phyloP scores from a whole-genome alignment of 2,797 vertebrate genomes.

The Pagetopsis macropterus region DNA sequence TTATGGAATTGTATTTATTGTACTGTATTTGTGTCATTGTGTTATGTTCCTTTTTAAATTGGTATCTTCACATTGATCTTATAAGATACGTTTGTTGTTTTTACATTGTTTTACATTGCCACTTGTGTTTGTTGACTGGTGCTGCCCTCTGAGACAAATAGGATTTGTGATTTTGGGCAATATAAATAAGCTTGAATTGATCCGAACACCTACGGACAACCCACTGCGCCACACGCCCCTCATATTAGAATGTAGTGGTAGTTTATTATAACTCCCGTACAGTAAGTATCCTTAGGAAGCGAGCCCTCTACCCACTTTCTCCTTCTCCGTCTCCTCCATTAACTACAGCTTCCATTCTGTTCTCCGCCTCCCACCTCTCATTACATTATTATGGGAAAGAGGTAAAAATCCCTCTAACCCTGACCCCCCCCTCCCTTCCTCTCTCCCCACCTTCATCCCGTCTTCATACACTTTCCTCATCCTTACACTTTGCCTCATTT shows the following conservation, averaged over 20 bases:
- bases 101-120: too few relatives aligned
- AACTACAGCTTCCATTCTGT: conserved; percentile 62
- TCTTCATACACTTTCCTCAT: conserved; percentile 31
- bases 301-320: conserved; percentile 25
- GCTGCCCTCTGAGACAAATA: too few relatives aligned
- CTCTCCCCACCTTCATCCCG: conserved; percentile 21
- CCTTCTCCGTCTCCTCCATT: conserved; percentile 48
- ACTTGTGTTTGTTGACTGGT: too few relatives aligned
- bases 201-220: too few relatives aligned
- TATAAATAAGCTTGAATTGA: too few relatives aligned
- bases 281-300: conserved; percentile 1
- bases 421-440: not conserved
- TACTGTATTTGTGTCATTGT: too few relatives aligned
- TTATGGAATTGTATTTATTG: too few relatives aligned
- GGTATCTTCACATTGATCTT: too few relatives aligned
- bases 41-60: too few relatives aligned
- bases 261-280: conserved; percentile 25
- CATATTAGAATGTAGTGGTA: conserved; percentile 8
- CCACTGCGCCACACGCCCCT: too few relatives aligned
- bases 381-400: conserved; percentile 58
- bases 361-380: conserved; percentile 52
- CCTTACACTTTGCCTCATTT: conserved; percentile 45
- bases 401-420: conserved; percentile 54
- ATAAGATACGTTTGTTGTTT: too few relatives aligned
- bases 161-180: too few relatives aligned